phyloP scores from a whole-genome alignment of 2,888 invertebrate genomes.

The Apoda limacodes region DNA sequence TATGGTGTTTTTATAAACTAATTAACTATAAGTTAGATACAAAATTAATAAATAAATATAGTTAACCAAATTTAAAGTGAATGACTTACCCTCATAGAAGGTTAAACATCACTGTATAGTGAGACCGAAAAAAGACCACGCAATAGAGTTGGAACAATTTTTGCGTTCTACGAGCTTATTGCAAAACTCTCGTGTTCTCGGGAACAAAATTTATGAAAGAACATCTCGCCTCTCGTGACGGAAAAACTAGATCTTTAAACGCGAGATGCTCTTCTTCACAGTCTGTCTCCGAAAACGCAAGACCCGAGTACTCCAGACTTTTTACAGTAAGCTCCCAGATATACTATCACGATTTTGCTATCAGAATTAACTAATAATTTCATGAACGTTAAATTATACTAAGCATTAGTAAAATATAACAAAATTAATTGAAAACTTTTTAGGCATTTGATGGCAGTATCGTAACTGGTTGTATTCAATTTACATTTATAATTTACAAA shows the following conservation, averaged over 20 bases:
- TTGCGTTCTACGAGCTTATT: no score
- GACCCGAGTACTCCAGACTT: no score
- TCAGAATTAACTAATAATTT: constrained; percentile 66
- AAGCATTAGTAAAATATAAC: constrained; percentile 38
- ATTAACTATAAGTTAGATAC: constrained; percentile 37
- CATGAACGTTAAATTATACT: constrained; percentile 44
- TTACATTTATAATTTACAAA: constrained; percentile 57
- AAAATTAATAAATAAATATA: constrained; percentile 50
- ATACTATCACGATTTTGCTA: constrained; percentile 54
- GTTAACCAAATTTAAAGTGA: constrained; percentile 40
- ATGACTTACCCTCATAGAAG: background rate
- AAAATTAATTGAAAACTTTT: constrained; percentile 51
- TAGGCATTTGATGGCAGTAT: constrained; percentile 70
- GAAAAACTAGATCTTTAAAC: no score
- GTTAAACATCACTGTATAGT: constrained; percentile 17
- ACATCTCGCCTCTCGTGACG: no score
- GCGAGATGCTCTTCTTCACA: no score
- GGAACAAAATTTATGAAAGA: no score
- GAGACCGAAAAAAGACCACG: no score
- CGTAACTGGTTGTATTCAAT: constrained; percentile 62
- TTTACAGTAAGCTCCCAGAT: constrained; percentile 22
- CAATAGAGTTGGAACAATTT: no score
- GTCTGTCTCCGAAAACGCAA: no score
- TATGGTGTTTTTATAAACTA: constrained; percentile 60
- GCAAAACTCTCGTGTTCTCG: no score